Evolutionary conservation across 2,797 vertebrate species (phyloP).

Genomic region (Xiphophorus birchmanni): DNA sequence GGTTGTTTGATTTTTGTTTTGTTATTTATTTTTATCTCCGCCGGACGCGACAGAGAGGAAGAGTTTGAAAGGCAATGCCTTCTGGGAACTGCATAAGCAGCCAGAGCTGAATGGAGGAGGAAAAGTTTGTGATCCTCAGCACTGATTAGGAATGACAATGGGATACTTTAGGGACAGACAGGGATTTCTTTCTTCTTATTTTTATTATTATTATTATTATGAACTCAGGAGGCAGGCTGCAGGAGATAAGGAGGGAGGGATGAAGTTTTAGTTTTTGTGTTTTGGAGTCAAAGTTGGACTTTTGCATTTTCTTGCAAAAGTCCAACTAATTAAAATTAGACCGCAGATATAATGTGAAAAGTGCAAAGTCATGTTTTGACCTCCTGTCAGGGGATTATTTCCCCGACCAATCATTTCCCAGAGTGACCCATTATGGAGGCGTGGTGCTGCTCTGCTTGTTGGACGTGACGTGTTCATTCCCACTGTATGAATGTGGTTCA

Average conservation of each 20-base stretch:
- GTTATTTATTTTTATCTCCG: constrained; percentile 72
- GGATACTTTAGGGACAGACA: constrained; percentile 67
- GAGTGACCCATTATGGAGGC: constrained; percentile 37
- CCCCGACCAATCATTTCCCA: constrained; percentile 62
- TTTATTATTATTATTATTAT: background rate
- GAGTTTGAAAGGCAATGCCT: constrained; percentile 92
- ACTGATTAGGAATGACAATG: constrained; percentile 78
- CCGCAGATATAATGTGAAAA: background rate
- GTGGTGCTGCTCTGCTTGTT: constrained; percentile 27
- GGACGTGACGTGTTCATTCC: background rate
- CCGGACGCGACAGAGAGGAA: constrained; percentile 43
- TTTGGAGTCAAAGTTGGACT: constrained; percentile 41
- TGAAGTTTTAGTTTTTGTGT: constrained; percentile 55
- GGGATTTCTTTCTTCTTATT: constrained; percentile 6
- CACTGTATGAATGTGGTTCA: background rate
- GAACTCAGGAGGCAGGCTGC: constrained; percentile 41
- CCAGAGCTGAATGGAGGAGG: constrained; percentile 63
- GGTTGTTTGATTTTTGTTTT: no score
- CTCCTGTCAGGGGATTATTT: constrained; percentile 37
- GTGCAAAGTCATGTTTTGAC: constrained; percentile 23
- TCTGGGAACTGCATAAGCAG: constrained; percentile 84
- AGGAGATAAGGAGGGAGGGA: constrained; percentile 38
- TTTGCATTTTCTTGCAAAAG: constrained; percentile 12
- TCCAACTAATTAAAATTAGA: no score
- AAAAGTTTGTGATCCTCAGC: constrained; percentile 81